Evolutionary conservation across 2,797 vertebrate genomes (phyloP).

Genomic region (Neosalanx taihuensis): DNA sequence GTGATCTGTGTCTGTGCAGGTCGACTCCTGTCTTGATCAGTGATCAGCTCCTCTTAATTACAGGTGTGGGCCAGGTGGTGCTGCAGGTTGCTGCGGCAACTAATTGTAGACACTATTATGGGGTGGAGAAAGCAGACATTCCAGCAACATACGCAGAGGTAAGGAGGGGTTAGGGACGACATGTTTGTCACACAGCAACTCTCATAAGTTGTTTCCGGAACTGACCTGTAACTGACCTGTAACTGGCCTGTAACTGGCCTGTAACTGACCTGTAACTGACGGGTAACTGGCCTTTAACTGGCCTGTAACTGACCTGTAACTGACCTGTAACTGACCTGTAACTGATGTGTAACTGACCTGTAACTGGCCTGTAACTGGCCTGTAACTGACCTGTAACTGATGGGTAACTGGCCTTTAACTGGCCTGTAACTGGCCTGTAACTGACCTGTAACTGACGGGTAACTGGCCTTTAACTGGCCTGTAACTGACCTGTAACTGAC

Average conservation of each 20-base stretch:
- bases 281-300: too few species aligned
- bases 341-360: too few species aligned
- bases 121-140: slow-evolving; percentile 97
- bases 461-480: too few species aligned
- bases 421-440: too few species aligned
- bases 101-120: slow-evolving; percentile 97
- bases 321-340: too few species aligned
- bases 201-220: too few species aligned
- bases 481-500: background rate
- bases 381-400: too few species aligned
- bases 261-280: background rate
- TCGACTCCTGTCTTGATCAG: background rate
- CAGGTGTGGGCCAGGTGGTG: slow-evolving; percentile 98
- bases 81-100: slow-evolving; percentile 97
- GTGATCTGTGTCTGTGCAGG: too few species aligned
- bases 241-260: background rate
- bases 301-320: too few species aligned
- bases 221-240: background rate
- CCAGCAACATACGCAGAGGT: slow-evolving; percentile 99
- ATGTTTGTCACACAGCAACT: background rate
- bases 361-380: too few species aligned
- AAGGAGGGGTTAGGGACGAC: slow-evolving; percentile 25
- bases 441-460: too few species aligned
- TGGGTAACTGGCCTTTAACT: too few species aligned
- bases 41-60: slow-evolving; percentile 9